These are phyloP conservation scores for Anoncus sp. DNA, from an alignment of 2,888 invertebrate species.

Conservation along the genomic window DNA sequence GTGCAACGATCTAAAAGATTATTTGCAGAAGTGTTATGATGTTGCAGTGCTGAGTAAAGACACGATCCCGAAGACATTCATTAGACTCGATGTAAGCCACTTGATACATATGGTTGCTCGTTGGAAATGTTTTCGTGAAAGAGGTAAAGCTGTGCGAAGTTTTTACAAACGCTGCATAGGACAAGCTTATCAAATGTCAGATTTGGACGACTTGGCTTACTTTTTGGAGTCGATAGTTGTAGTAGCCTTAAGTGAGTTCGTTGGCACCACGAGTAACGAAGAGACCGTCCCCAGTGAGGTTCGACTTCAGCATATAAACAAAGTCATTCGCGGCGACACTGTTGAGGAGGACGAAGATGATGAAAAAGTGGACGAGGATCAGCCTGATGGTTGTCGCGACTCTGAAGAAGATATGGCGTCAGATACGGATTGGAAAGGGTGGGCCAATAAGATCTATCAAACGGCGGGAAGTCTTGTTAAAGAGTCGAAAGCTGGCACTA, in stretches of 20 bases:
- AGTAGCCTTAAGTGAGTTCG: slow-evolving; percentile 54
- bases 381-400: not conserved
- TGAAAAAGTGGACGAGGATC: no score
- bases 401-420: not conserved
- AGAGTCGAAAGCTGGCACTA: no score
- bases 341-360: not conserved
- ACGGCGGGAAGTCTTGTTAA: no score
- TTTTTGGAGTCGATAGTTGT: slow-evolving; percentile 59
- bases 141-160: slow-evolving; percentile 26
- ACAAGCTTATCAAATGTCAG: slow-evolving; percentile 58
- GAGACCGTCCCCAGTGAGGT: slow-evolving; percentile 19
- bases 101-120: slow-evolving; percentile 56
- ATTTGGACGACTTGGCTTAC: slow-evolving; percentile 33
- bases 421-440: slow-evolving; percentile 53
- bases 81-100: slow-evolving; percentile 62
- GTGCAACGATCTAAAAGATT: slow-evolving; percentile 52
- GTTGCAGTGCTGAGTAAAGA: not conserved
- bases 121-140: slow-evolving; percentile 56
- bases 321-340: slow-evolving; percentile 6
- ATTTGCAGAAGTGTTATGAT: slow-evolving; percentile 59
- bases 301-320: slow-evolving; percentile 45
- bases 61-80: slow-evolving; percentile 40
- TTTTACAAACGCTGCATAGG: slow-evolving; percentile 58
- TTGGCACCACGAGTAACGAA: slow-evolving; percentile 27
- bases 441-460: slow-evolving; percentile 33